These are phyloP conservation scores for Varroa destructor DNA, from an alignment of 1,140 invertebrate species.

Conservation along the genomic window DNA sequence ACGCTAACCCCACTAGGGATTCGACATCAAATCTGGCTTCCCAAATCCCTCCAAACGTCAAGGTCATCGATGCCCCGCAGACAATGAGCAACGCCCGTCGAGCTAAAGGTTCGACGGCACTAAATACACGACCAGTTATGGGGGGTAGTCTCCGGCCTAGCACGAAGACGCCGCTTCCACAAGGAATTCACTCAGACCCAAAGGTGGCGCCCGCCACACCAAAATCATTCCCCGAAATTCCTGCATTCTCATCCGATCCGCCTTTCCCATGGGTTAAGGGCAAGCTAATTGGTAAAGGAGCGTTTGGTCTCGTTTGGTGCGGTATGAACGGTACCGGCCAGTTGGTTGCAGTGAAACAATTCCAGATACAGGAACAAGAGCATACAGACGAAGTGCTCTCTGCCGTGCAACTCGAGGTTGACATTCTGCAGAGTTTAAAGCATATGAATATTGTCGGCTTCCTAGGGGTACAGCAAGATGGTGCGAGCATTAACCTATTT, in stretches of 20 bases:
- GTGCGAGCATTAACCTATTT: conserved; percentile 28
- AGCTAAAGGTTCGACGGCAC: conserved; percentile 15
- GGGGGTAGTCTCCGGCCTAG: conserved; percentile 14
- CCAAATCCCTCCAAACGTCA: conserved; percentile 27
- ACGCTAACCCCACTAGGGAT: conserved; percentile 7
- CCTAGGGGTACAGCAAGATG: conserved; percentile 26
- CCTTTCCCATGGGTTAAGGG: conserved; percentile 25
- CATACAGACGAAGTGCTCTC: conserved; percentile 13
- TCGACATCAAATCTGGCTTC: conserved; percentile 26
- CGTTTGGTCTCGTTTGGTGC: conserved; percentile 27
- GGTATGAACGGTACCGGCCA: conserved; percentile 27
- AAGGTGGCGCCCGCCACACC: conserved; percentile 12
- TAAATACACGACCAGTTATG: conserved; percentile 5
- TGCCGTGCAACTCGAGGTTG: conserved; percentile 28
- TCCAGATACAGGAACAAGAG: conserved; percentile 27
- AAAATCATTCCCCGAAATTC: conserved; percentile 26
- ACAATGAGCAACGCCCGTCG: conserved; percentile 27
- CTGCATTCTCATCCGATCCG: conserved; percentile 24
- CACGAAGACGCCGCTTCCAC: conserved; percentile 3
- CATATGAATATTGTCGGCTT: conserved; percentile 29
- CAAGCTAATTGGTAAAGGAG: conserved; percentile 24
- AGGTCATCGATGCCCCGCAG: conserved; percentile 18
- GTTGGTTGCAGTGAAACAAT: conserved; percentile 28
- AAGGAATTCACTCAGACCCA: conserved; percentile 18
- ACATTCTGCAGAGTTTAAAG: conserved; percentile 27